Base-by-base conservation (phyloP, 1,140 invertebrate species). In the Leucophenga varia region DNA sequence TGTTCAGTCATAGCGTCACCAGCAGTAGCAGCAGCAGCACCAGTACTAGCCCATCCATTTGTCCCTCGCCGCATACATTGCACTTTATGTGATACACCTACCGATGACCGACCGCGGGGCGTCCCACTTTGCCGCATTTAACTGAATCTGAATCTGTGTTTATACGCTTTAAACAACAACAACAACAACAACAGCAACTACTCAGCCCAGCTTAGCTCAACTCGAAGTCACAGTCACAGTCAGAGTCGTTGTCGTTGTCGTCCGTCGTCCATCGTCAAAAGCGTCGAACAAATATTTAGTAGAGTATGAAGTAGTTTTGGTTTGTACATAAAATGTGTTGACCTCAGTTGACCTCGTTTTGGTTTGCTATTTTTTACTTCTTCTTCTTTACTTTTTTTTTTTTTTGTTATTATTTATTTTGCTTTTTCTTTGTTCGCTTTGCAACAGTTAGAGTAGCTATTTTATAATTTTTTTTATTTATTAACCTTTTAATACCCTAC, bases 241-340 rank as follows among this genome's bases (percentile, higher is more conserved):
- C 17, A 39, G 16, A 21, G 21, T 16, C 12, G 22, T 40, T 36
- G 38, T 34, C 21, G 22, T 48, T 42, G 47, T 43, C 38, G 42
- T 43, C 47, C 46, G 42, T 17, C 34, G 19, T 35, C 35, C n/a
- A 42, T 48, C 52, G 28, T 50, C 60, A n/a, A n/a, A n/a, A n/a
- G n/a, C n/a, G 60, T 64, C 60, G 58, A 69, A 69, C 64, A 64
- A 64, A 69, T 68, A 68, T 68, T 68, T 68, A 68, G 64, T 68
- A 69, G 64, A 68, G 64, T 68, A 68, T 68, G 64, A 68, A 68
- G 64, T 68, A 68, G 64, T 68, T 68, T 60, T 57, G 60, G 60
- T 60, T 42, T 64, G 60, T 58, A 68, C 64, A 68, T 68, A 57
- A 68, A 68, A 68, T 68, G 64, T 61, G 64, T 68, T 68, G 64